A percentile compares a stretch with the other conserved stretches of the same genome.
Conservation (phyloP, 2,113 vertebrate species). For the Crypturellus undulatus region DNA sequence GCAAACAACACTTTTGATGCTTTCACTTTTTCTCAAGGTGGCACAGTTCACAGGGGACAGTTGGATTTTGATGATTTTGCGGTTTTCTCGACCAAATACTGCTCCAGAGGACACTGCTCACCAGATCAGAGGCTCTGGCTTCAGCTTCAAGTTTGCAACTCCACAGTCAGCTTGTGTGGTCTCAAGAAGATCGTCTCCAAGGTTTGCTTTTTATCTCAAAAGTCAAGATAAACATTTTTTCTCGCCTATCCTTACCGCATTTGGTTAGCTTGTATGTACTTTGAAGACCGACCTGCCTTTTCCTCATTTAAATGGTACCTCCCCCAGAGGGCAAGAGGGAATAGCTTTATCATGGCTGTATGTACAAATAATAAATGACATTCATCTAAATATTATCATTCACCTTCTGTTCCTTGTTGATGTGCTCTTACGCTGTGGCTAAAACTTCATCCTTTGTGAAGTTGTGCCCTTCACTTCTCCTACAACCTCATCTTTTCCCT, state of each 20-base stretch:
- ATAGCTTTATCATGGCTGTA: constrained; percentile 7
- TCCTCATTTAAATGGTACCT: constrained; percentile 31
- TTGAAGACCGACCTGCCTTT: constrained; percentile 38
- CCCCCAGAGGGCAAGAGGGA: constrained; percentile 28
- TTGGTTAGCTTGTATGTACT: constrained; percentile 3
- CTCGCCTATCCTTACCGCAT: constrained; percentile 2
- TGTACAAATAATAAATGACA: neutral
- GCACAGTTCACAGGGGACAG: neutral
- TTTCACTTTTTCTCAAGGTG: neutral
- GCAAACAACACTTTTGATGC: neutral
- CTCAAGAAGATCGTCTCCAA: neutral
- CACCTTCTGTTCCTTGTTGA: constrained; percentile 30
- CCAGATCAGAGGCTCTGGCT: neutral
- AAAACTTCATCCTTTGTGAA: neutral
- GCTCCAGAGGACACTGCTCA: neutral
- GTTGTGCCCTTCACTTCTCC: neutral
- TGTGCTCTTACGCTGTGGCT: neutral
- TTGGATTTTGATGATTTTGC: neutral
- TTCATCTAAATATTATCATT: neutral
- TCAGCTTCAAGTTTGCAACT: neutral
- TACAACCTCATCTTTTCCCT: neutral
- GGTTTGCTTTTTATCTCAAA: neutral
- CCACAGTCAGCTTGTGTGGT: neutral
- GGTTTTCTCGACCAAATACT: neutral
- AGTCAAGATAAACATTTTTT: constrained; percentile 31